phyloP scores from a whole-genome alignment of 2,113 vertebrate species.

The Leucosticte australis region DNA sequence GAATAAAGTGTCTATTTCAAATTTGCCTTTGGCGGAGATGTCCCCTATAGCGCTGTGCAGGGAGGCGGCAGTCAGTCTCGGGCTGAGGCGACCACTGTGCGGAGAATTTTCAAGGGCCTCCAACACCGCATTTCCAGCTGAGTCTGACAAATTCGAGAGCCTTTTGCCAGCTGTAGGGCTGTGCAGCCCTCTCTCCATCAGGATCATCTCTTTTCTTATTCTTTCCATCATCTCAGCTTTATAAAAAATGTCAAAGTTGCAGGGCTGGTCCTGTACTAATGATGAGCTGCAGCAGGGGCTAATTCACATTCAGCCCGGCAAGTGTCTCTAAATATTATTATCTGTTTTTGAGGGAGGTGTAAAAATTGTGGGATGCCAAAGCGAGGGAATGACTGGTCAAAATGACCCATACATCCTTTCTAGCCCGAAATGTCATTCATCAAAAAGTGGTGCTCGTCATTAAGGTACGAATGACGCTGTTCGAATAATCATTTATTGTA shows the following conservation, averaged over 20 bases:
- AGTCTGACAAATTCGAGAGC: slow-evolving; percentile 88
- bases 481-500: slow-evolving; percentile 99
- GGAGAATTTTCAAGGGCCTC: slow-evolving; percentile 99
- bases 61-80: slow-evolving; percentile 92
- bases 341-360: slow-evolving; percentile 90
- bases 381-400: slow-evolving; percentile 94
- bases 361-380: slow-evolving; percentile 88
- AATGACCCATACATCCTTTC: slow-evolving; percentile 95
- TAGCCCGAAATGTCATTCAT: slow-evolving; percentile 96
- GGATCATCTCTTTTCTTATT: slow-evolving; percentile 99
- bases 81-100: slow-evolving; percentile 95
- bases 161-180: slow-evolving; percentile 94
- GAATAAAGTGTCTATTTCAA: slow-evolving; percentile 98
- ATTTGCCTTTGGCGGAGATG: slow-evolving; percentile 93
- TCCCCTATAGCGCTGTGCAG: slow-evolving; percentile 91
- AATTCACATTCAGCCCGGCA: slow-evolving; percentile 93
- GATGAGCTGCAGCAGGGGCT: slow-evolving; percentile 89
- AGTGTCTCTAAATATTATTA: slow-evolving; percentile 93
- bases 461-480: slow-evolving; percentile 97
- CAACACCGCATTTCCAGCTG: slow-evolving; percentile 91
- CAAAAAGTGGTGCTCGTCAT: slow-evolving; percentile 94
- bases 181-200: slow-evolving; percentile 99
- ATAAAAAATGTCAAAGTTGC: slow-evolving; percentile 84
- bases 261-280: slow-evolving; percentile 84
- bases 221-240: slow-evolving; percentile 99